Percentiles rank a stretch among this genome's conserved stretches.
Conservation (phyloP, 2,797 vertebrate genomes). For the Pelochelys cantorii region DNA sequence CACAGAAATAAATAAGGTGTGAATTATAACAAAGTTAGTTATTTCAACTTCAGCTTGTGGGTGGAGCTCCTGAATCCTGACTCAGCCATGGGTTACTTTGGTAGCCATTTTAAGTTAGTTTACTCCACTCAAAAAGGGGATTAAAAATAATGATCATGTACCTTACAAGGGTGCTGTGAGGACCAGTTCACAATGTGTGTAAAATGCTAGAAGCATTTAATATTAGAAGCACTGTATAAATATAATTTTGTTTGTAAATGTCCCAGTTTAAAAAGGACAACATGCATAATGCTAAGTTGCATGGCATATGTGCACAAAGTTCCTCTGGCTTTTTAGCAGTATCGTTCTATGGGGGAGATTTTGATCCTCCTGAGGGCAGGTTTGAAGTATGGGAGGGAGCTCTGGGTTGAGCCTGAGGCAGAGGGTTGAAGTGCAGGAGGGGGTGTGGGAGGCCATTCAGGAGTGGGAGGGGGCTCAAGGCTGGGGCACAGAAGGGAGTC, state of each 20-base stretch:
- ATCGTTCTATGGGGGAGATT: background rate
- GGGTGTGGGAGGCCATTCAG: too few species aligned
- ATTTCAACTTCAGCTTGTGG: background rate
- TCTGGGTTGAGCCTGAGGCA: too few species aligned
- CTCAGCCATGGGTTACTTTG: background rate
- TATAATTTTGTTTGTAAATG: background rate
- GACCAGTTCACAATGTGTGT: background rate
- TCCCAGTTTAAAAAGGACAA: background rate
- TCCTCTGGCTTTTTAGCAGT: background rate
- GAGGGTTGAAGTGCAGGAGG: too few species aligned
- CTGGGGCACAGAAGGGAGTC: too few species aligned
- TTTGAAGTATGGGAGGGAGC: too few species aligned
- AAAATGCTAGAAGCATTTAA: background rate
- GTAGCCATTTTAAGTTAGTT: background rate
- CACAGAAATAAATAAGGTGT: background rate
- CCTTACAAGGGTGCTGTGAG: background rate
- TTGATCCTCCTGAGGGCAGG: background rate
- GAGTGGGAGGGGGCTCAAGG: too few species aligned
- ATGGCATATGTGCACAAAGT: background rate
- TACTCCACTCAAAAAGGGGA: background rate
- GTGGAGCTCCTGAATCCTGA: background rate
- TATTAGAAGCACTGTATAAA: background rate
- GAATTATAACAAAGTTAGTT: background rate
- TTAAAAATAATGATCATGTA: background rate
- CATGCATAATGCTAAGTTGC: background rate